Percentiles rank a stretch among this genome's conserved stretches.
Conservation (phyloP, 2,888 invertebrate species). For the Cactoblastis cactorum region DNA sequence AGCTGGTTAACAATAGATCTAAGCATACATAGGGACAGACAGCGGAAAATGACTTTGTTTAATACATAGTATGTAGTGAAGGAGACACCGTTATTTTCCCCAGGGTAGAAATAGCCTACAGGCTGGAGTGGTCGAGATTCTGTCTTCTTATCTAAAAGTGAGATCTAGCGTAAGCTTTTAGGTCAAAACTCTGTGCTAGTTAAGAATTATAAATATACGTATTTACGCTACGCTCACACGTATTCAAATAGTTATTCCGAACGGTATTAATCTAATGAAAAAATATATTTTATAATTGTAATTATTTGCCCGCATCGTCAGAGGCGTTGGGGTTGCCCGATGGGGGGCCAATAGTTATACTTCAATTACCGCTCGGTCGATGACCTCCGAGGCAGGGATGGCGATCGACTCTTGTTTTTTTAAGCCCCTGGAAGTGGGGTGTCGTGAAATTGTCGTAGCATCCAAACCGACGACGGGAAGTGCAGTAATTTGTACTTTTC, state of each 20-base stretch:
- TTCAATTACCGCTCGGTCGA: conserved; percentile 66
- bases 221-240: too few relatives aligned
- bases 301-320: conserved; percentile 15
- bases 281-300: conserved; percentile 12
- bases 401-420: neutral
- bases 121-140: neutral
- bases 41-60: too few relatives aligned
- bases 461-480: too few relatives aligned
- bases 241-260: neutral
- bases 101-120: neutral
- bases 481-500: too few relatives aligned
- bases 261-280: conserved; percentile 6
- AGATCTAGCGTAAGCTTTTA: neutral
- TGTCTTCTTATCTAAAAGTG: neutral
- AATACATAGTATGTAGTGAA: too few relatives aligned
- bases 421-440: neutral
- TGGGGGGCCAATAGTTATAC: conserved; percentile 75
- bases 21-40: too few relatives aligned
- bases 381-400: conserved; percentile 32
- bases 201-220: too few relatives aligned
- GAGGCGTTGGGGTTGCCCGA: conserved; percentile 3
- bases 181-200: too few relatives aligned
- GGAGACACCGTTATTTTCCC: neutral
- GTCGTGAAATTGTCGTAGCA: too few relatives aligned
- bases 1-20: too few relatives aligned